phyloP scores from a whole-genome alignment of 2,113 vertebrate genomes.

The Hydrolagus affinis region DNA sequence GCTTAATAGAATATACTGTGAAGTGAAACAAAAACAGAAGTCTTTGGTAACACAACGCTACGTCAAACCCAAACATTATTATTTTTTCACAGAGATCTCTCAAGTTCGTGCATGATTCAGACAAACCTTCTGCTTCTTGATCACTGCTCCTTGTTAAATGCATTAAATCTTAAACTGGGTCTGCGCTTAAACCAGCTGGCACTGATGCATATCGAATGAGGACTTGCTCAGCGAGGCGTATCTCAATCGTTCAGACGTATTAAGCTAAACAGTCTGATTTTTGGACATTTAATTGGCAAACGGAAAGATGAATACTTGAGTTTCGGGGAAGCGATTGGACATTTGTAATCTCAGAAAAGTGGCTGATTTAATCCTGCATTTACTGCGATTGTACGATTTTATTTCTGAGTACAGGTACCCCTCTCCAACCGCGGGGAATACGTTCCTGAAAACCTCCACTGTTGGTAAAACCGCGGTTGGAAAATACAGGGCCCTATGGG shows the following conservation, averaged over 20 bases:
- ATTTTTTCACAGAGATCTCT: too few species aligned
- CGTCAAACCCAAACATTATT: too few species aligned
- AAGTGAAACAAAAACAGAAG: too few species aligned
- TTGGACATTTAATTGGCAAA: not conserved
- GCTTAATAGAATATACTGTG: too few species aligned
- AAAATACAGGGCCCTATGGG: too few species aligned
- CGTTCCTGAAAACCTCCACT: too few species aligned
- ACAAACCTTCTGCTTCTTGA: too few species aligned
- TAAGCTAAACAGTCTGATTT: not conserved
- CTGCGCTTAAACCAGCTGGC: not conserved
- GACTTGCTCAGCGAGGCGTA: not conserved
- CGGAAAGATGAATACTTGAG: conserved; percentile 2
- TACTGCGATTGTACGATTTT: not conserved
- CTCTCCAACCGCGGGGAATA: too few species aligned
- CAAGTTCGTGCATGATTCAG: too few species aligned
- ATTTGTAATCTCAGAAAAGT: conserved; percentile 8
- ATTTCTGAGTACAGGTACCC: not conserved
- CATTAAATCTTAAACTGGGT: not conserved
- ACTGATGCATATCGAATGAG: not conserved
- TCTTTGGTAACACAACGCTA: too few species aligned
- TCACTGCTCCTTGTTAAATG: too few species aligned
- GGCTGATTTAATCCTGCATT: not conserved
- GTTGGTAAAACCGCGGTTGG: too few species aligned
- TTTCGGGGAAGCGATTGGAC: not conserved
- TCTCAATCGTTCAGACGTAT: not conserved